These are phyloP conservation scores for Zygothrica quintamaculata DNA, from an alignment of 2,888 invertebrate species.

Conservation along the genomic window DNA sequence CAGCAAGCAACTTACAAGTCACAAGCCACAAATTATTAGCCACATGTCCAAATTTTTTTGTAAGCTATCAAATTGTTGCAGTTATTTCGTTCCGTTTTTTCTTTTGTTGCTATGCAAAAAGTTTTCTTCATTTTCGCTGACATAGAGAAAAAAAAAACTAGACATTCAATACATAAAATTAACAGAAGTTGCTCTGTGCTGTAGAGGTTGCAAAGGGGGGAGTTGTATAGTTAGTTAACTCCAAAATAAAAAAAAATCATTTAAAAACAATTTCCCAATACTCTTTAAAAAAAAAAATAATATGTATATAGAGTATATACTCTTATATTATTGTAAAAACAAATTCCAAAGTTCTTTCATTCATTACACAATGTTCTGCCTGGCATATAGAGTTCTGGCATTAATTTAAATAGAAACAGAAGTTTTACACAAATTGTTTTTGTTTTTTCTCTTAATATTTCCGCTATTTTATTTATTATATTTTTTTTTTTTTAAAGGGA, in stretches of 20 bases:
- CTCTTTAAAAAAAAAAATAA: constrained; percentile 12
- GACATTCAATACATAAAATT: constrained; percentile 31
- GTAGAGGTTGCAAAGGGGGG: constrained; percentile 20
- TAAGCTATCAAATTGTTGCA: constrained; percentile 12
- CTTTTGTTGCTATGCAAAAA: constrained; percentile 63
- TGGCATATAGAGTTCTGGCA: too few species aligned
- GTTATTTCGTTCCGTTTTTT: neutral
- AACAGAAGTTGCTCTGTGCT: too few species aligned
- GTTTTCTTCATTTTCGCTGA: constrained; percentile 49
- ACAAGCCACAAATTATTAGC: constrained; percentile 1
- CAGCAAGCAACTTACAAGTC: too few species aligned
- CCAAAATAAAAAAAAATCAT: too few species aligned
- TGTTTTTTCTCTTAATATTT: too few species aligned
- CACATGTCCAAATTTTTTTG: constrained; percentile 62
- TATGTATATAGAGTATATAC: neutral
- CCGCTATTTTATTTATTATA: too few species aligned
- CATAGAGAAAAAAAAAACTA: constrained; percentile 38
- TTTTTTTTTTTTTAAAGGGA: too few species aligned
- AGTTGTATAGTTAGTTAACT: constrained; percentile 38
- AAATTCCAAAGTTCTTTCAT: too few species aligned
- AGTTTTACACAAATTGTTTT: too few species aligned
- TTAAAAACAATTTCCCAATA: constrained; percentile 26
- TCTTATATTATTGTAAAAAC: too few species aligned
- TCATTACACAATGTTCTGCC: too few species aligned
- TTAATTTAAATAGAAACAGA: too few species aligned